These are phyloP conservation scores for Heteropelma amictum DNA, from an alignment of 2,888 invertebrate genomes.

Conservation along the genomic window DNA sequence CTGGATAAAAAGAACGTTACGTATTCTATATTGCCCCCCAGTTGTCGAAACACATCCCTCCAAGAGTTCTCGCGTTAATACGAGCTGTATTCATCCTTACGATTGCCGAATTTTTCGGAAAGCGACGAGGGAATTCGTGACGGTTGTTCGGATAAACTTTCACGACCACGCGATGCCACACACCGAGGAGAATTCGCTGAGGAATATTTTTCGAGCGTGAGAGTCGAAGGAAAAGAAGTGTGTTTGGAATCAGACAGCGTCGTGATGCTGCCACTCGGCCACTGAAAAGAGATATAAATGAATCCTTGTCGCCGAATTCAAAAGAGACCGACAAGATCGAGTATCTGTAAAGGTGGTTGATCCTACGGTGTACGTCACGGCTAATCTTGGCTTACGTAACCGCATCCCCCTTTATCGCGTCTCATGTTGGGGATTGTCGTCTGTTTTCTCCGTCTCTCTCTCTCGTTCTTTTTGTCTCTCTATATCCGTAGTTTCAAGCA, in stretches of 20 bases:
- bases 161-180: no score
- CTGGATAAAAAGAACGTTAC: neutral
- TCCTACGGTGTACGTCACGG: slow-evolving; percentile 55
- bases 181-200: slow-evolving; percentile 10
- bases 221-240: no score
- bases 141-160: no score
- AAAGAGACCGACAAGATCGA: slow-evolving; percentile 39
- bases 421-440: slow-evolving; percentile 44
- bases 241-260: neutral
- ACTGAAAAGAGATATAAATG: slow-evolving; percentile 41
- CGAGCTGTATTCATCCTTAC: no score
- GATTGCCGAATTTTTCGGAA: no score
- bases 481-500: slow-evolving; percentile 6
- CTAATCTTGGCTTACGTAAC: slow-evolving; percentile 61
- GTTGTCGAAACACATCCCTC: no score
- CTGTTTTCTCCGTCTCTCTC: slow-evolving; percentile 15
- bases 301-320: slow-evolving; percentile 37
- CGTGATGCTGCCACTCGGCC: neutral
- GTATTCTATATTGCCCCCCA: no score
- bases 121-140: no score
- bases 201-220: slow-evolving; percentile 7
- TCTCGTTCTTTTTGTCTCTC: neutral
- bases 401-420: slow-evolving; percentile 38
- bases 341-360: slow-evolving; percentile 50
- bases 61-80: no score